Evolutionary conservation across 2,113 vertebrate species (phyloP), one percentile per base, ranked within the genome.

Genomic region (Lota lota): DNA sequence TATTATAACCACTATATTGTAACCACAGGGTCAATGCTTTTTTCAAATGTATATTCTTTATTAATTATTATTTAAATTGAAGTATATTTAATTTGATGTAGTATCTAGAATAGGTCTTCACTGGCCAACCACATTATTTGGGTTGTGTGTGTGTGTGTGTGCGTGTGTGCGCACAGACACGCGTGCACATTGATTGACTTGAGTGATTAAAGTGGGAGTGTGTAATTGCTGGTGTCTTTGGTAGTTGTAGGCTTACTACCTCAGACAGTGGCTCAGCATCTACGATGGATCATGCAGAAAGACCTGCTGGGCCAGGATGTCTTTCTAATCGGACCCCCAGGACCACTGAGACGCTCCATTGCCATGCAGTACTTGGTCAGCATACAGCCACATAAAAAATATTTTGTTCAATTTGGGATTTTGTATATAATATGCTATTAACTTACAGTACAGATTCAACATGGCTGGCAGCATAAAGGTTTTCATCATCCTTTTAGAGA

Each of bases 201-300:
- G 53, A 56, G n/a, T 56, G 16, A 56, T 56, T 56, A 59, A 20
- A 59, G 18, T 59, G 3, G 1, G 20, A 59, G 65, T 53, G 7
- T 19, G 8, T 63, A 0, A 5, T 50, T 22, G 24, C 59, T 3
- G 22, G 11, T 69, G 21, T 83, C 60, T 70, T 78, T 68, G 0
- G 63, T 78, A 99, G 97, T 97, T 88, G 91, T 91, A 76, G 94
- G 95, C 40, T 89, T 92, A 36, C 17, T 95, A 70, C 87, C 94
- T 4, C 95, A 98, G 53, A 90, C 93, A 10, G 86, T 97, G 22
- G 86, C 89, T 70, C 94, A 98, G 33, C 96, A 99, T 82, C 91
- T 99, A 10, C 92, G 94, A 91, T 99, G 97, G 97, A 96, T 99
- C 74, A 98, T 99, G 97, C 97, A 99, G 84, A 99, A 99, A 80